A percentile compares a stretch with the other conserved stretches of the same genome.
Evolutionary conservation across 2,113 vertebrate genomes (phyloP).

Genomic region (Cynocephalus volans): DNA sequence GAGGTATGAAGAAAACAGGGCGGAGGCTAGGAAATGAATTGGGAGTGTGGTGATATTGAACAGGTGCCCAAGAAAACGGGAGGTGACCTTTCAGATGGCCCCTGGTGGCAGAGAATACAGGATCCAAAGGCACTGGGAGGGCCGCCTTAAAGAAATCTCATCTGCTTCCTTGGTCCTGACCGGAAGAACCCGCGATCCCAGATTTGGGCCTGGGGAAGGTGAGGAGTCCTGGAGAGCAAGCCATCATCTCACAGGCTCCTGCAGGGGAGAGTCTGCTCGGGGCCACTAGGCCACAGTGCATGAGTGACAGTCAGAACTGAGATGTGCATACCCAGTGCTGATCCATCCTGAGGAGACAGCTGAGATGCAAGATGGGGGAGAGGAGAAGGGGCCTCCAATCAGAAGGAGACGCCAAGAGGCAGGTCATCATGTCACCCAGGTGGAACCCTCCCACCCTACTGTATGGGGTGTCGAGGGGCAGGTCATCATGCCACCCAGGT

Average conservation of each 20-base stretch:
- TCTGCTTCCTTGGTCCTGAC: background rate
- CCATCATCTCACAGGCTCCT: background rate
- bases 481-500: rapidly evolving
- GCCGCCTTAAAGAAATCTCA: background rate
- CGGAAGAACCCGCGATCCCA: rapidly evolving
- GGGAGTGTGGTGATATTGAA: background rate
- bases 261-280: background rate
- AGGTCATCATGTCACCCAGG: background rate
- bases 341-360: background rate
- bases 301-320: background rate
- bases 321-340: background rate
- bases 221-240: too few relatives aligned
- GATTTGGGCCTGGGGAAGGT: too few relatives aligned
- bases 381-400: background rate
- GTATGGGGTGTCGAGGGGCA: background rate
- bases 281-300: background rate
- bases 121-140: background rate
- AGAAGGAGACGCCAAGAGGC: background rate
- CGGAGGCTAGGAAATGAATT: rapidly evolving
- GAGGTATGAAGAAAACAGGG: background rate
- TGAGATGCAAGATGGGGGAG: too few relatives aligned
- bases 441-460: background rate
- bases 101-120: background rate
- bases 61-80: background rate
- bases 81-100: background rate